These are phyloP conservation scores for Lagocephalus sceleratus DNA, from an alignment of 2,797 vertebrate species.

Conservation along the genomic window DNA sequence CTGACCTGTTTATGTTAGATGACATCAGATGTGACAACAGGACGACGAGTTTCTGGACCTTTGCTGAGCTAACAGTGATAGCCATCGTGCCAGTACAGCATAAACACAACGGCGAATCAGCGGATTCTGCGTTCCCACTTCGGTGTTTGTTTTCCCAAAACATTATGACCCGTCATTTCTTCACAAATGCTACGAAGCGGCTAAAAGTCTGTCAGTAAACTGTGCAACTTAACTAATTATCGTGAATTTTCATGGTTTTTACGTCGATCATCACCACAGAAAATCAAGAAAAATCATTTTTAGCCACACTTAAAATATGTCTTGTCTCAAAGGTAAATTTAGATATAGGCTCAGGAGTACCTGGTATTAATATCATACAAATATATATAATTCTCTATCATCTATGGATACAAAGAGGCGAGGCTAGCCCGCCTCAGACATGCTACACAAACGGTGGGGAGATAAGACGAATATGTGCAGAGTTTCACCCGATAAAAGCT, in stretches of 20 bases:
- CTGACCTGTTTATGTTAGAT: too few species aligned
- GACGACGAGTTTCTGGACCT: not conserved
- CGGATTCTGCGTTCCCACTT: constrained; percentile 1
- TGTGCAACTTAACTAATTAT: too few species aligned
- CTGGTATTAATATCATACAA: constrained; percentile 49
- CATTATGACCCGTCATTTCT: too few species aligned
- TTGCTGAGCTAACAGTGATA: not conserved
- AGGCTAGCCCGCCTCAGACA: constrained; percentile 43
- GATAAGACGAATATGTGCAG: constrained; percentile 29
- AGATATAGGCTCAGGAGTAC: constrained; percentile 30
- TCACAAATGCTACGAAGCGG: too few species aligned
- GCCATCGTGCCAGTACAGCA: not conserved
- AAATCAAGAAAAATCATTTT: constrained; percentile 9
- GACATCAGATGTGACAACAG: not conserved
- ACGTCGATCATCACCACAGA: constrained; percentile 1
- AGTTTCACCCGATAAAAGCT: constrained; percentile 28
- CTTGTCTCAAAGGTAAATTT: constrained; percentile 43
- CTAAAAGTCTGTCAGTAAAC: too few species aligned
- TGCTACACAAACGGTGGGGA: constrained; percentile 43
- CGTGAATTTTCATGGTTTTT: not conserved
- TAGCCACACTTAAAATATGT: constrained; percentile 61
- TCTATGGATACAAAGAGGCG: constrained; percentile 58
- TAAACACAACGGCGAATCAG: not conserved
- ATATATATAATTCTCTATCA: constrained; percentile 61
- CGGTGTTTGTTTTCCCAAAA: not conserved